A percentile compares a stretch with the other conserved stretches of the same genome.
Evolutionary conservation across 1,140 invertebrate genomes (phyloP).

Genomic region (Mycetomoellerius zeteki): DNA sequence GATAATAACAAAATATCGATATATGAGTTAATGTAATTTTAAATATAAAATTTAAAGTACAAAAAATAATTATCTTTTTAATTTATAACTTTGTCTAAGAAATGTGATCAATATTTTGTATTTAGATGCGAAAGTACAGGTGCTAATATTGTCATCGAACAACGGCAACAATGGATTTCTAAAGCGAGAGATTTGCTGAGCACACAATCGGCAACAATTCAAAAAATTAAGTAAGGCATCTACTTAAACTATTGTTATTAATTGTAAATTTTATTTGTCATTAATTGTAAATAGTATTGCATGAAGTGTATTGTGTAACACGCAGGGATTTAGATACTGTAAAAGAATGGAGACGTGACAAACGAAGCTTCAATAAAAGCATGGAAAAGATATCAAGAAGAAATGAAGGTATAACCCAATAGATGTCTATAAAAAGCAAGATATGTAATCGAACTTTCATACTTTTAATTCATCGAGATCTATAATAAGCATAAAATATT

Average conservation of each 20-base stretch:
- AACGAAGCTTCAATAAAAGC: constrained; percentile 76
- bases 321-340: constrained; percentile 75
- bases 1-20: constrained; percentile 2
- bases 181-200: constrained; percentile 75
- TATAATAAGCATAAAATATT: background rate
- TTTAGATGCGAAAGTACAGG: constrained; percentile 76
- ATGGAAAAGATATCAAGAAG: constrained; percentile 76
- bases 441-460: background rate
- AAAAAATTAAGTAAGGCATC: constrained; percentile 78
- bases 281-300: constrained; percentile 27
- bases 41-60: background rate
- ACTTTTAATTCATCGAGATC: background rate
- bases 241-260: constrained; percentile 8
- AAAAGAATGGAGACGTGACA: constrained; percentile 78
- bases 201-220: constrained; percentile 73
- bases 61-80: background rate
- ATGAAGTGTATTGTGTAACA: constrained; percentile 25
- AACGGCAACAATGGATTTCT: constrained; percentile 69
- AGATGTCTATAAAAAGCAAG: background rate
- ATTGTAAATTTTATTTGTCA: too few species aligned
- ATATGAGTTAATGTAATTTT: background rate
- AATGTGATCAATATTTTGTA: constrained; percentile 43
- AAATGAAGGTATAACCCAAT: constrained; percentile 74
- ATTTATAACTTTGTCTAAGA: constrained; percentile 38
- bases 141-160: constrained; percentile 65